Conservation (phyloP, 2,888 invertebrate species). For the Eudasyphora cyanicolor region DNA sequence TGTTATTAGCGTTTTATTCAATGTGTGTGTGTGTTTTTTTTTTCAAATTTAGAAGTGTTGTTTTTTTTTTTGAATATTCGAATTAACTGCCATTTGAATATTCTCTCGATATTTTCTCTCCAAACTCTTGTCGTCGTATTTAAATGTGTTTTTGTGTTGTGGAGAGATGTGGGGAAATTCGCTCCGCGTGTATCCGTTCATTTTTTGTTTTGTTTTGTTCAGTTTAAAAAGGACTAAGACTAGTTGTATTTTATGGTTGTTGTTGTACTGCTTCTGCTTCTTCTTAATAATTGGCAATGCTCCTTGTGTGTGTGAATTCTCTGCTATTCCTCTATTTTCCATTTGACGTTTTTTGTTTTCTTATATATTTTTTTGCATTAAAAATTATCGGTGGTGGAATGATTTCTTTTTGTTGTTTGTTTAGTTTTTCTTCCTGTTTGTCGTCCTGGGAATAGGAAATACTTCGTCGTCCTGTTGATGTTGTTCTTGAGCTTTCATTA, state of each 20-base stretch:
- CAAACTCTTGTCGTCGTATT: neutral
- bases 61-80: neutral
- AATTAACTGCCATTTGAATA: neutral
- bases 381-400: conserved; percentile 69
- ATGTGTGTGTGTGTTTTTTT: neutral
- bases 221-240: conserved; percentile 29
- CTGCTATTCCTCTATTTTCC: neutral
- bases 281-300: conserved; percentile 8
- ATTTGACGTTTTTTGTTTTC: neutral
- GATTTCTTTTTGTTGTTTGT: conserved; percentile 60
- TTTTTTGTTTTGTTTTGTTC: no score
- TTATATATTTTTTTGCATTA: neutral
- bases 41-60: neutral
- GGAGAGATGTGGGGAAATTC: neutral
- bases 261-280: no score
- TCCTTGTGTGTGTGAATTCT: neutral
- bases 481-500: neutral
- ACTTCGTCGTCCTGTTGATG: neutral
- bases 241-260: conserved; percentile 22
- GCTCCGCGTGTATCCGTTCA: neutral
- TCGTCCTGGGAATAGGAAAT: neutral
- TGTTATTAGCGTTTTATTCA: neutral
- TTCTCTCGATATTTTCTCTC: neutral
- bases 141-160: neutral
- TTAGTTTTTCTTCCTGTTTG: neutral